These are phyloP conservation scores for Scomber scombrus DNA, from an alignment of 2,113 vertebrate genomes.

Conservation along the genomic window DNA sequence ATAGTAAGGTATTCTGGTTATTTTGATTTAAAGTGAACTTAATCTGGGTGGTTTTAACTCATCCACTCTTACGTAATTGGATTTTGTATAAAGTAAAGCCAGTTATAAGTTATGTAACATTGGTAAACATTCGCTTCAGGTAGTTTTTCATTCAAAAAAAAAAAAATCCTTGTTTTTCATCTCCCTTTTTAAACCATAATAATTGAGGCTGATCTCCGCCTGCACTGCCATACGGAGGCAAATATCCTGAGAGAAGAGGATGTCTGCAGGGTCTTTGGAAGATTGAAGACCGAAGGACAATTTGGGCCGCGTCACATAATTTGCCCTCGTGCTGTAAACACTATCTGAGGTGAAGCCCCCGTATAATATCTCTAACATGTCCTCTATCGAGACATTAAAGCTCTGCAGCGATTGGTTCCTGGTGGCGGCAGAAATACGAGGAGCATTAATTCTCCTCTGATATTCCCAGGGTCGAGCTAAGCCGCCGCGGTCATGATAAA, in stretches of 20 bases:
- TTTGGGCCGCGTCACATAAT: constrained; percentile 38
- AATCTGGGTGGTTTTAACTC: neutral
- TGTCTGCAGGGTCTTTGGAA: constrained; percentile 29
- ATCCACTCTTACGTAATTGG: neutral
- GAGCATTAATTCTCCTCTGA: constrained; percentile 49
- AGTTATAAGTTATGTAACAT: neutral
- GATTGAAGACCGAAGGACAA: constrained; percentile 65
- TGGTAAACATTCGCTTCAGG: constrained; percentile 13
- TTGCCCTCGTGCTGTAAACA: constrained; percentile 11
- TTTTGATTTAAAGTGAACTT: no score
- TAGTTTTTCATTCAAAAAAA: constrained; percentile 16
- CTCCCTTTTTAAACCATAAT: constrained; percentile 17
- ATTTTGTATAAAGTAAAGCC: constrained; percentile 6
- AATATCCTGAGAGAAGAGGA: constrained; percentile 48
- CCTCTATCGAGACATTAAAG: constrained; percentile 29
- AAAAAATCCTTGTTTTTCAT: constrained; percentile 15
- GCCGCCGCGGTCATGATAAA: constrained; percentile 35
- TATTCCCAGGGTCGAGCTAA: constrained; percentile 55
- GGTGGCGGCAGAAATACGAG: neutral
- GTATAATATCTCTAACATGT: constrained; percentile 40
- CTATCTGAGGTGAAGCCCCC: neutral
- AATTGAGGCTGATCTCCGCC: constrained; percentile 16
- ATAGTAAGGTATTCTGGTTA: no score
- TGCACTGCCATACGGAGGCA: constrained; percentile 15
- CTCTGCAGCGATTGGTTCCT: constrained; percentile 24